Evolutionary conservation across 2,113 vertebrate species (phyloP).

Genomic region (Oenanthe melanoleuca): DNA sequence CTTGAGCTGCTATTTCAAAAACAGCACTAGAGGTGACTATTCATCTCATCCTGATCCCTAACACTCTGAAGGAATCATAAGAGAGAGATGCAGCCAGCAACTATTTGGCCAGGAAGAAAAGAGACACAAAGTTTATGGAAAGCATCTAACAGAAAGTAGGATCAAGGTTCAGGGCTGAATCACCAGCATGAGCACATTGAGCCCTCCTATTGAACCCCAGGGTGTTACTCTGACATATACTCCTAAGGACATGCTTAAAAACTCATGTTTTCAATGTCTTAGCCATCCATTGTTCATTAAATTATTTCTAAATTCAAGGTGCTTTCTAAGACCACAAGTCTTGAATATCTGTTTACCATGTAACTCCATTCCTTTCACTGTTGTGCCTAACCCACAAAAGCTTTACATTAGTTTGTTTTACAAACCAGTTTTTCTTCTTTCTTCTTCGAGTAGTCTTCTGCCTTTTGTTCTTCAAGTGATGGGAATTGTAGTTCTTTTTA

Average conservation of each 20-base stretch:
- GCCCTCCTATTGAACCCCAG: background rate
- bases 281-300: background rate
- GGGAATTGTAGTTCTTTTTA: background rate
- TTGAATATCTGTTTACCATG: background rate
- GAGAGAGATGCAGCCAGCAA: conserved; percentile 19
- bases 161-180: background rate
- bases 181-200: background rate
- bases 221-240: background rate
- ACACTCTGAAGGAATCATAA: background rate
- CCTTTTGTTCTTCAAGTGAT: background rate
- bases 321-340: background rate
- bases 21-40: conserved; percentile 15
- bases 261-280: background rate
- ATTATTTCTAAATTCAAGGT: background rate
- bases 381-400: background rate
- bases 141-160: conserved; percentile 43
- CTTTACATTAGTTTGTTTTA: background rate
- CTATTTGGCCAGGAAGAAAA: conserved; percentile 20
- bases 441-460: background rate
- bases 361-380: background rate
- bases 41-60: conserved; percentile 34
- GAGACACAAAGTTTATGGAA: conserved; percentile 28
- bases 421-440: background rate
- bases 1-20: conserved; percentile 62
- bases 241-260: background rate